Evolutionary conservation across 2,113 vertebrate genomes (phyloP), one percentile per base, ranked within the genome.

Genomic region (Dermatemys mawii): DNA sequence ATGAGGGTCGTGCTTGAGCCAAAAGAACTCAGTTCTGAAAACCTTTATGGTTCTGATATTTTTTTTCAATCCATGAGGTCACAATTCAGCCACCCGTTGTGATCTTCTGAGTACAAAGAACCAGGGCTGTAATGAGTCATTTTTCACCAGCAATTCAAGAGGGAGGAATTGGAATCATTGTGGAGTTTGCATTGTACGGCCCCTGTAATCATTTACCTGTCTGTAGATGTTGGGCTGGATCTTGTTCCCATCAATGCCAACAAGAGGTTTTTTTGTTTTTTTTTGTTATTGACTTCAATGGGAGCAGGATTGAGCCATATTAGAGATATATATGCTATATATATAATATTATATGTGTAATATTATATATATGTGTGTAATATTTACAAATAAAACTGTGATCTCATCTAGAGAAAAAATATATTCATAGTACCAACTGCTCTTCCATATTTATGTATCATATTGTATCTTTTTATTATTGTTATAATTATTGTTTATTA

Each of bases 351-450:
- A 98, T 95, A 93, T 96, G 92, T 97, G 95, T 98, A 98, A 98
- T 98, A 98, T 96, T 98, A 98, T 98, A 97, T 98, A 98, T 97
- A 96, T 96, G 97, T 98, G 97, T 98, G 97, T 97, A 98, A 98
- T 98, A 98, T 98, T 98, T 98, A 98, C 98, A 98, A 98, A 98
- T 98, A 98, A 98, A 98, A 98, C 98, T 98, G 98, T 98, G 98
- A 98, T 98, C 98, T 98, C 98, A 95, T 98, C 97, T 98, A 98
- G 98, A 98, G 98, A 98, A 98, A 98, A 97, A 96, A 98, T 98
- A 97, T 98, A 98, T 97, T 98, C 98, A 96, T 98, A 98, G 98
- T 98, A 98, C 97, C 96, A 98, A 98, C 97, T 97, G 97, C 97
- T 98, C 97, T 98, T 98, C 98, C 98, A 97, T 98, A 98, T 98